Evolutionary conservation across 2,888 invertebrate species (phyloP), one percentile per base, ranked within the genome.

Genomic region (Zonitis immaculata): DNA sequence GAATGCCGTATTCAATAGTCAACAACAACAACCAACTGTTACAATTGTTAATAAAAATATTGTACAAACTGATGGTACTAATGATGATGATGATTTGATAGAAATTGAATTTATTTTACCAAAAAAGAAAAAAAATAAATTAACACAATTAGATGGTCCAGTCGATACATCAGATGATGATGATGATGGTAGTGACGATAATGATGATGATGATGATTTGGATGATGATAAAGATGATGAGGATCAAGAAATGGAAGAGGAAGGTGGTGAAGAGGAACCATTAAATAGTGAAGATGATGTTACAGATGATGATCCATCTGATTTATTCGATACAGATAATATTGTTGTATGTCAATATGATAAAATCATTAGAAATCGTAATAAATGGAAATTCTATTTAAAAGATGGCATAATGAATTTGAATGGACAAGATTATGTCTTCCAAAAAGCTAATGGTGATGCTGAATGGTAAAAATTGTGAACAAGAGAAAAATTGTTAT

Each of bases 391-490:
- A 80, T 98, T 99, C 77, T 93, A 95, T 76, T 81, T 99, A 60
- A 99, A 99, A 79, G 99, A 99, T 79, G 99, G 99, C 54, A 97
- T 99, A 60, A 99, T 99, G 99, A 98, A 96, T 81, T 85, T 99
- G 71, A 89, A 89, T 63, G 97, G 98, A 43, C 94, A 93, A 78
- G 99, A 99, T 80, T 98, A 89, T 80, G 95, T 98, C 70, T 99
- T 99, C 80, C 97, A 97, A 79, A 96, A 95, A 80, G 96, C 97
- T 11, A 93, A 89, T 70, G 99, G 99, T 63, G 99, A 99, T 81
- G 98, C 98, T 20, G 99, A 99, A 76, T 99, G 99, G 98, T 99
- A 84, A 83, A 66, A 5, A 9, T 20, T 42, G 11, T 6, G 43
- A 44, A 50, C 35, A 42, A 49, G 22, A 51, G 43, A 28, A n/a